Conservation (phyloP, 1,140 invertebrate genomes). For the Chironomus tepperi region DNA sequence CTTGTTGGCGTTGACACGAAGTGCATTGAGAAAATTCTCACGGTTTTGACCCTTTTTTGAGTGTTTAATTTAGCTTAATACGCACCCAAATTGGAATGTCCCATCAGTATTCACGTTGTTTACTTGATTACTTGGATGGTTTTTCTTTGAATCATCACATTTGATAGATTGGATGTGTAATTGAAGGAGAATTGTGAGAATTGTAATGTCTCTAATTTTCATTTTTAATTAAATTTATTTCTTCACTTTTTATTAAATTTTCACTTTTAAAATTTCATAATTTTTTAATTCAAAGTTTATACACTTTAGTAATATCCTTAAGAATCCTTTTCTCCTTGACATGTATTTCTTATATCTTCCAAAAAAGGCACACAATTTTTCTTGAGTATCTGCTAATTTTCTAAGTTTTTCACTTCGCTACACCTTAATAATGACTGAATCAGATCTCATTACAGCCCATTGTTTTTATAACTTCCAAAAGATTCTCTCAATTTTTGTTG, state of each 20-base stretch:
- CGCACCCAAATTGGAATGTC: conserved; percentile 11
- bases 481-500: not conserved
- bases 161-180: not conserved
- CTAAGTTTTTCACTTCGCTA: not conserved
- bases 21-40: conserved; percentile 19
- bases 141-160: not conserved
- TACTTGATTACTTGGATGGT: conserved; percentile 1
- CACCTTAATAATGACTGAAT: not conserved
- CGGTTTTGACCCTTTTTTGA: conserved; percentile 22
- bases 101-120: conserved; percentile 13
- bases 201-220: not conserved
- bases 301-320: not conserved
- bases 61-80: not conserved
- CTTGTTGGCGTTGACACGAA: not conserved
- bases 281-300: not conserved
- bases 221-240: not conserved
- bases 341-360: not conserved
- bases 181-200: too few species aligned
- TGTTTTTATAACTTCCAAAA: conserved; percentile 20
- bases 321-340: not conserved
- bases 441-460: conserved; percentile 8
- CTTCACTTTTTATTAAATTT: not conserved
- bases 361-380: too few species aligned
- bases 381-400: too few species aligned
- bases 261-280: not conserved